These are phyloP conservation scores for Pristionchus entomophagus DNA, from an alignment of 2,888 invertebrate species.

Conservation along the genomic window DNA sequence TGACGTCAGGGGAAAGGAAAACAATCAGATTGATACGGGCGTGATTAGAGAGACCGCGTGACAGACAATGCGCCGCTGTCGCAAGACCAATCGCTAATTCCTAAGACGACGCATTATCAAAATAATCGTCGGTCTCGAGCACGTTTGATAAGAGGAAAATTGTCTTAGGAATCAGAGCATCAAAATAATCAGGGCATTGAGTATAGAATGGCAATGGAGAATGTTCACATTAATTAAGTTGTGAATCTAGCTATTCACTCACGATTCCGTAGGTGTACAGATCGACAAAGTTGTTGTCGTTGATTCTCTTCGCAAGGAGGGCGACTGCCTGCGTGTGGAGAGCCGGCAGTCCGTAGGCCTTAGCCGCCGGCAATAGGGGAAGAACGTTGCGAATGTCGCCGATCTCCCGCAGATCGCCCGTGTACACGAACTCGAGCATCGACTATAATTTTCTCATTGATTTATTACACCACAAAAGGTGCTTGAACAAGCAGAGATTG, in stretches of 20 bases:
- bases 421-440: slow-evolving; percentile 93
- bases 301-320: slow-evolving; percentile 84
- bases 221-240: no score
- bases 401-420: slow-evolving; percentile 87
- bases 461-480: no score
- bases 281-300: slow-evolving; percentile 90
- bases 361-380: slow-evolving; percentile 88
- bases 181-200: no score
- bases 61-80: neutral
- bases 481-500: no score
- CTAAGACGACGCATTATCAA: neutral
- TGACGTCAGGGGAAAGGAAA: neutral
- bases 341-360: slow-evolving; percentile 91
- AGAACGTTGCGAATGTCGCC: slow-evolving; percentile 87
- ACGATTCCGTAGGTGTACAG: slow-evolving; percentile 82
- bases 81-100: neutral
- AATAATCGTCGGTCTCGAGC: neutral
- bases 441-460: slow-evolving; percentile 80
- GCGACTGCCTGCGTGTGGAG: slow-evolving; percentile 89
- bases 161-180: no score
- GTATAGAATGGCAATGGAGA: no score
- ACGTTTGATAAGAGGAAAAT: neutral
- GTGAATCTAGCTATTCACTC: no score
- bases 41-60: neutral
- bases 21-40: neutral